Base-by-base conservation (phyloP, 2,113 vertebrate species). In the Callospermophilus lateralis region DNA sequence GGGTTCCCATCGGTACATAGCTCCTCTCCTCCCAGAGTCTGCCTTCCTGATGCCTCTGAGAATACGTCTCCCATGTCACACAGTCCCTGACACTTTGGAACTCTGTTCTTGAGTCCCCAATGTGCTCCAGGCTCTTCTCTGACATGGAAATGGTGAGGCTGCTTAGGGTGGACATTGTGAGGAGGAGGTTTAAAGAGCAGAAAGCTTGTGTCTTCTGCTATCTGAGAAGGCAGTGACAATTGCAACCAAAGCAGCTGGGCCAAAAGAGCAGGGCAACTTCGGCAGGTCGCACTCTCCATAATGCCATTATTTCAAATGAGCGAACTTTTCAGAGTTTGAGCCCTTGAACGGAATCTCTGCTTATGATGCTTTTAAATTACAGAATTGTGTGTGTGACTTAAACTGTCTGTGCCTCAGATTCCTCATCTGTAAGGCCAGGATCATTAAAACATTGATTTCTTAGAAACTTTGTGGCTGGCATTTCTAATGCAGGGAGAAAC, bases 271-370 rank as follows among this genome's bases (percentile, higher is more conserved):
- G 58, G 63, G 19, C 32, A 3, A 9, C 39, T 45, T 72, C 17
- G 0, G 5, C 53, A 37, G 8, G 4, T 34, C 6, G 4, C 3
- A 0, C 4, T 7, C 20, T 6, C 8, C 5, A 6, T 17, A 15
- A 45, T 20, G 34, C 3, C 39, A 1, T 58, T 17, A 17, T 32
- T 34, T 51, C 30, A 3, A 15, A 1, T 17, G 22, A 68, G 32
- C 19, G 30, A n/a, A 30, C 20, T 15, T 6, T 28, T 8, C 1
- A 92, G 84, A 58, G 28, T 34, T 70, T 30, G 39, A 34, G 53
- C 48, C 34, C 20, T 53, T 3, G 4, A 73, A 45, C 45, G 13
- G 78, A 80, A 26, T 73, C n/a, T 65, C 84, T 34, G 55, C 30
- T 11, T 63, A 30, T 37, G 63, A n/a, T 90, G 48, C 45, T 91